phyloP scores from a whole-genome alignment of 2,797 vertebrate genomes.

The Acestrorhynchus altus region DNA sequence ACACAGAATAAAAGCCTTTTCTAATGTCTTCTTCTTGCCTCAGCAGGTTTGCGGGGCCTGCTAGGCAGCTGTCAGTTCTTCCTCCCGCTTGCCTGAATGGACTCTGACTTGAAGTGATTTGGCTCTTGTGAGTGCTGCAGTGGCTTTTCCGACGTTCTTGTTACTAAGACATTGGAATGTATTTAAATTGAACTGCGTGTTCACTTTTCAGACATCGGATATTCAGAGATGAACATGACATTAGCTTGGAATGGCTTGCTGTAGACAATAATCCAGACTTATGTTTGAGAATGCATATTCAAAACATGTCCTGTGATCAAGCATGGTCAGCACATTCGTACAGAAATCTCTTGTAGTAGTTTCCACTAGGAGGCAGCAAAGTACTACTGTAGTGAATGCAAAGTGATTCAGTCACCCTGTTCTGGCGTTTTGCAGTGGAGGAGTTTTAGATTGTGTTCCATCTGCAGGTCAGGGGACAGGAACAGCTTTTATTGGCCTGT shows the following conservation, averaged over 20 bases:
- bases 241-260: neutral
- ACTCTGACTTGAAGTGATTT: slow-evolving; percentile 26
- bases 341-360: neutral
- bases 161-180: neutral
- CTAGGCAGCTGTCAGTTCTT: neutral
- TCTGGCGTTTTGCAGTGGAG: neutral
- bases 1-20: slow-evolving; percentile 10
- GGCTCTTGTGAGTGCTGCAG: neutral
- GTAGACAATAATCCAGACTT: neutral
- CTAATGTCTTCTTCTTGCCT: slow-evolving; percentile 20
- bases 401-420: neutral
- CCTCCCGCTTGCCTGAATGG: neutral
- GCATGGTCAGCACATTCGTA: neutral
- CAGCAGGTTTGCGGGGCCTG: slow-evolving; percentile 17
- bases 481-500: slow-evolving; percentile 29
- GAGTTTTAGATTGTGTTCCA: slow-evolving; percentile 21
- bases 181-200: slow-evolving; percentile 1
- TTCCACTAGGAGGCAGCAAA: slow-evolving; percentile 55
- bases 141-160: neutral
- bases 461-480: slow-evolving; percentile 8
- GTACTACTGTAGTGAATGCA: slow-evolving; percentile 7
- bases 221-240: neutral
- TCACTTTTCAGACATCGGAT: neutral
- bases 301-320: neutral
- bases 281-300: neutral